Base-by-base conservation (phyloP, 2,888 invertebrate species). In the Phorcus lineatus region DNA sequence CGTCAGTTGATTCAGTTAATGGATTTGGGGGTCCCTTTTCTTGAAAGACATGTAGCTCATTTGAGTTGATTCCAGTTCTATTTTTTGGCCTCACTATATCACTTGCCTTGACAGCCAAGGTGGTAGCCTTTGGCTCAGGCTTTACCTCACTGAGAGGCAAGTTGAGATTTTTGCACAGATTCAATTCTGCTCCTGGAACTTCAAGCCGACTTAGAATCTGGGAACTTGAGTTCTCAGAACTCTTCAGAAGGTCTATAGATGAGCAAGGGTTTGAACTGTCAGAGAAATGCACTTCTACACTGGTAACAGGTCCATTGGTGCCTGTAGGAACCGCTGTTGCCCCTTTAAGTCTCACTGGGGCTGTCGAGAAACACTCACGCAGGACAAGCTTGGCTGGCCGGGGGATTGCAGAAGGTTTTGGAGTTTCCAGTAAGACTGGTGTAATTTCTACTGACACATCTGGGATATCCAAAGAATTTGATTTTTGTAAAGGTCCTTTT, bases 241-340 rank as follows among this genome's bases (percentile, higher is more conserved):
- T 66, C 78, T 79, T 74, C 36, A 80, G 80, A 52, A 85, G 77
- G 70, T 88, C 87, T 62, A 86, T 84, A 19, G 86, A 88, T 84
- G 89, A 89, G 84, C 87, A 87, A 81, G 89, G 89, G 81, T 89
- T 88, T 17, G 88, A 89, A 83, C 84, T 86, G 78, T 90, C 89
- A 31, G 87, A 86, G 81, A 86, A 87, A 80, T 87, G 86, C 16
- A 87, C 83, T 53, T 87, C 86, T 11, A 85, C 87, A 78, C 81
- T 82, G 22, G 87, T 84, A 28, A 85, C 70, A 31, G 86, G 84
- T 28, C 84, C 84, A 67, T 84, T 82, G 31, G 81, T 84, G 16
- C 78, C 74, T 17, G 81, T 80, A 66, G 76, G 66, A 54, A 74
- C 79, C 2, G 78, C 80, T 47, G 54, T 67, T 24, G 70, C 47